Base-by-base conservation (phyloP, 2,888 invertebrate species). In the Parelbella ahira region DNA sequence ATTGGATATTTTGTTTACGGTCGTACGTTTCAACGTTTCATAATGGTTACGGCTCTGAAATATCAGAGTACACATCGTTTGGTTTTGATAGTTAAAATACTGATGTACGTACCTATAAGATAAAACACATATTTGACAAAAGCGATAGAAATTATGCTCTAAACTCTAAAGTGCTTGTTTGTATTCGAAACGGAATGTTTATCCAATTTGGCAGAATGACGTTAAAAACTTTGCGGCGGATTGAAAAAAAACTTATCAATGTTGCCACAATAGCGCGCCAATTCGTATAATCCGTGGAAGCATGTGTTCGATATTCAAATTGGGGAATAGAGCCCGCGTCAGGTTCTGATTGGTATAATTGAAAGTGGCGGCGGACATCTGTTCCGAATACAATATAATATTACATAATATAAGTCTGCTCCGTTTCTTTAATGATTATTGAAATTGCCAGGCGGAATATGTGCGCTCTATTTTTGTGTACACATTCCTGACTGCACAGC, bases 361-460 rank as follows among this genome's bases (percentile, higher is more conserved):
- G 71, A 62, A 70, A 63, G 62, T 62, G 63, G 66, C 57, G 51
- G 53, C 68, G 60, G 63, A 70, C 65, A 69, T 68, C 69, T 72
- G 71, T 67, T 68, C 64, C 54, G 58, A 66, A 69, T 65, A 58
- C 60, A 53, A 63, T 67, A 66, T 63, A 62, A 38, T 39, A 41
- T 27, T 18, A 27, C 27, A 33, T 21, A 32, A 41, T 66, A 62
- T 15, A 4, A 3, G 60, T 60, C 66, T 65, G 68, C 66, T 61
- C 69, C 60, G 58, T 61, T 67, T 68, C 74, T 73, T 69, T 78
- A 82, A 81, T 80, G 80, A 79, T 81, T 79, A 81, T 82, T 80
- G 81, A 79, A 78, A 79, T 76, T 70, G 75, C 73, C 78, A 69
- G 71, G 71, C 63, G 63, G 56, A 49, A 49, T 57, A 57, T 58